Evolutionary conservation across 2,113 vertebrate species (phyloP).

Genomic region (Vireo altiloquus): DNA sequence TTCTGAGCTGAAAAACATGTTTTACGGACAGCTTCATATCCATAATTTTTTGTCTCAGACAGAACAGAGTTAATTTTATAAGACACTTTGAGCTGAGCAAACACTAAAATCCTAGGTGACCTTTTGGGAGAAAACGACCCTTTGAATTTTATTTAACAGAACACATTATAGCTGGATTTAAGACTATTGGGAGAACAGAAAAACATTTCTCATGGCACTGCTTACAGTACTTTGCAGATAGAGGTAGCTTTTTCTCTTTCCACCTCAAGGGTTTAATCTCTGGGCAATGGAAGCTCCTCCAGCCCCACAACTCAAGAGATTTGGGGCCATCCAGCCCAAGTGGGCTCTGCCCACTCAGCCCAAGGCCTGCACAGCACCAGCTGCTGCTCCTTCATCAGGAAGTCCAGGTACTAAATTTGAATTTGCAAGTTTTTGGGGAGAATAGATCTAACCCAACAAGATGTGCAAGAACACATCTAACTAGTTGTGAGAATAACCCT

Average conservation of each 20-base stretch:
- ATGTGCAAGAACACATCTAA: neutral
- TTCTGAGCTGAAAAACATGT: conserved; percentile 4
- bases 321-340: too few relatives aligned
- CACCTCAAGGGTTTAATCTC: neutral
- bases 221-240: neutral
- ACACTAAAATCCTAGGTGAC: neutral
- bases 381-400: neutral
- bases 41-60: conserved; percentile 1
- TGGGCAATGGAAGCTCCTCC: neutral
- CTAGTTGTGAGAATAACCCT: neutral
- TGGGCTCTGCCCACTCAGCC: neutral
- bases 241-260: neutral
- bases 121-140: neutral
- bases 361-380: too few relatives aligned
- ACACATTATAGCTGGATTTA: neutral
- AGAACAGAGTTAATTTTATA: conserved; percentile 6
- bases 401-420: neutral
- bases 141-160: neutral
- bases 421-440: neutral
- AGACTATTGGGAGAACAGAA: neutral
- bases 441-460: neutral
- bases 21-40: conserved; percentile 6
- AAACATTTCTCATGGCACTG: neutral
- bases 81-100: neutral
- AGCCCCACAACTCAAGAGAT: neutral